Base-by-base conservation (phyloP, 2,888 invertebrate genomes). In the Apodemia hepburni region DNA sequence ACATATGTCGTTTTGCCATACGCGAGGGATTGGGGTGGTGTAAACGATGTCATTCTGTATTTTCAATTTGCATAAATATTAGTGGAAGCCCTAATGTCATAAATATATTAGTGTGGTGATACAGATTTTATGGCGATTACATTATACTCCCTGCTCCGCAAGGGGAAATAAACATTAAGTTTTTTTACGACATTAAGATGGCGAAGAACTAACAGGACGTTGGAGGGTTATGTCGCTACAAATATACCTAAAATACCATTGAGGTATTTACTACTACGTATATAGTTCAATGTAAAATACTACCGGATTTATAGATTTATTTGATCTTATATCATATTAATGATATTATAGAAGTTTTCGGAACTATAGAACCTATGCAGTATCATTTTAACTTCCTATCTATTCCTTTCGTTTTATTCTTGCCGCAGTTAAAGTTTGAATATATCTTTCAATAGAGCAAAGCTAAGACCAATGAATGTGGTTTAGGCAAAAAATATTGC, bases 21-120 rank as follows among this genome's bases (percentile, higher is more conserved):
- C 73, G 71, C 72, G 72, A 75, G 72, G 82, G 83, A 83, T 86
- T 85, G 85, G 87, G 88, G 86, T 75, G 70, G 73, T 78, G 80
- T 82, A 85, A 88, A 85, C 84, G 87, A 84, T 80, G 80, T 83
- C 84, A 85, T 87, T 88, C 80, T 78, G 85, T 84, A 81, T 87
- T 88, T 92, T 90, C 92, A 88, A 91, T 91, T 92, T 92, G 87
- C 91, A 92, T 92, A 91, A 88, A 89, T 88, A 91, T 90, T 89
- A 90, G 88, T 86, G 83, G 80, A 79, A 80, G 82, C 83, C 75
- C 75, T 85, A 85, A 87, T 83, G 84, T 79, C 84, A 89, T 91
- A 91, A 90, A 91, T 91, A 90, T 87, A 90, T 91, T 91, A 90
- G 87, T 85, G 82, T 73, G 84, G 85, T 87, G 84, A 86, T 87